Evolutionary conservation across 2,888 invertebrate genomes (phyloP).

Genomic region (Archips crataeganus): DNA sequence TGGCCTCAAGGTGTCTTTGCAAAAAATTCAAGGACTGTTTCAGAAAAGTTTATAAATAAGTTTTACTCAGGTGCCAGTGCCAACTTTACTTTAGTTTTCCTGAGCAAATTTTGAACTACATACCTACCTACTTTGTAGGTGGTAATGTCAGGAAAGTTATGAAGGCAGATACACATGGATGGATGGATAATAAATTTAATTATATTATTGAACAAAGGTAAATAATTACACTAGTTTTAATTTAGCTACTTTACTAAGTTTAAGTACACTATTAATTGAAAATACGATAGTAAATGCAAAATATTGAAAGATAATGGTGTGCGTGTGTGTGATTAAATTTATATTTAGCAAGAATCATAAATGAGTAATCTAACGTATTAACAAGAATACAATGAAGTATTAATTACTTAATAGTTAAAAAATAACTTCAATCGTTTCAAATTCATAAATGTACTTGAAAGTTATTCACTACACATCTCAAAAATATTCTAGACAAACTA

Average conservation of each 20-base stretch:
- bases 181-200: background rate
- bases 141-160: background rate
- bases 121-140: background rate
- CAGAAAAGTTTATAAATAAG: conserved; percentile 21
- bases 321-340: background rate
- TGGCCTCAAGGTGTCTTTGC: background rate
- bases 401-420: background rate
- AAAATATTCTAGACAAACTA: background rate
- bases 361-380: background rate
- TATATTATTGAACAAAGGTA: too few relatives aligned
- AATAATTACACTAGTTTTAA: too few relatives aligned
- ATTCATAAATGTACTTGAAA: background rate
- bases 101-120: conserved; percentile 5
- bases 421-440: background rate
- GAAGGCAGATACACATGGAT: background rate
- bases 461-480: background rate
- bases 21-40: conserved; percentile 9
- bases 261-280: too few relatives aligned
- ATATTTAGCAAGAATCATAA: conserved; percentile 5
- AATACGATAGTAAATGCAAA: too few relatives aligned
- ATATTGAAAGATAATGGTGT: background rate
- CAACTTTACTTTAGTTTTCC: conserved; percentile 7
- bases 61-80: background rate
- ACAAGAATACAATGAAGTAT: background rate
- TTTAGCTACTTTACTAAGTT: too few relatives aligned